These are phyloP conservation scores for Scaptomyza graminum DNA, from an alignment of 1,140 invertebrate species.

Conservation along the genomic window DNA sequence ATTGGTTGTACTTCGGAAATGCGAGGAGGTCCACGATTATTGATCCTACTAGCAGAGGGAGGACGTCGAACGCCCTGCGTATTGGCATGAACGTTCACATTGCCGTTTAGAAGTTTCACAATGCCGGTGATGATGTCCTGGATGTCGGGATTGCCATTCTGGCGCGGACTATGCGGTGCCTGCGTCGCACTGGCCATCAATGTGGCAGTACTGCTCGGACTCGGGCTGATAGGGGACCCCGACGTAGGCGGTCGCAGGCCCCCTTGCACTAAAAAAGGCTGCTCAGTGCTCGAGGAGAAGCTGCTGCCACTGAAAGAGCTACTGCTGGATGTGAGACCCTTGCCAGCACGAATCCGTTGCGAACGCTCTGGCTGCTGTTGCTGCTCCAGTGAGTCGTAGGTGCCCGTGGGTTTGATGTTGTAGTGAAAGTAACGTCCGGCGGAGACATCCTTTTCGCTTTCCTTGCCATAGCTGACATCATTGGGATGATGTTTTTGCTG, in stretches of 20 bases:
- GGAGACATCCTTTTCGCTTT: slow-evolving; percentile 63
- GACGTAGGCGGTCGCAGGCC: slow-evolving; percentile 81
- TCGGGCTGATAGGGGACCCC: slow-evolving; percentile 82
- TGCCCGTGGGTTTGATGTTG: slow-evolving; percentile 80
- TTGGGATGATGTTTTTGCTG: slow-evolving; percentile 56
- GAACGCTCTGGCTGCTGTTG: slow-evolving; percentile 61
- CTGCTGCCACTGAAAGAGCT: background rate
- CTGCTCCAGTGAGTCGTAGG: slow-evolving; percentile 49
- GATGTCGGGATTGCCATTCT: slow-evolving; percentile 89
- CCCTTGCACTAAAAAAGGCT: slow-evolving; percentile 83
- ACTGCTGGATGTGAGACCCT: slow-evolving; percentile 43
- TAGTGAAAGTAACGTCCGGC: slow-evolving; percentile 79
- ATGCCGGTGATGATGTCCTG: slow-evolving; percentile 96
- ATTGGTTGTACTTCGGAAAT: slow-evolving; percentile 90
- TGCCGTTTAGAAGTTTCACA: slow-evolving; percentile 94
- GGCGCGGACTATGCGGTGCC: slow-evolving; percentile 71
- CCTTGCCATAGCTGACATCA: slow-evolving; percentile 58
- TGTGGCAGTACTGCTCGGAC: slow-evolving; percentile 73
- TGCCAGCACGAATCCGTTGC: slow-evolving; percentile 59
- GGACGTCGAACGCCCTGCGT: slow-evolving; percentile 85
- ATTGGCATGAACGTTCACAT: slow-evolving; percentile 92
- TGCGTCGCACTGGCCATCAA: slow-evolving; percentile 66
- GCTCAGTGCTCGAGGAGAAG: slow-evolving; percentile 33
- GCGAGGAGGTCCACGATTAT: slow-evolving; percentile 93
- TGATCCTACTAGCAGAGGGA: slow-evolving; percentile 89